Percentiles rank a stretch among this genome's conserved stretches.
phyloP scores from a whole-genome alignment of 2,113 vertebrate genomes.

The Telmatochromis brichardi region DNA sequence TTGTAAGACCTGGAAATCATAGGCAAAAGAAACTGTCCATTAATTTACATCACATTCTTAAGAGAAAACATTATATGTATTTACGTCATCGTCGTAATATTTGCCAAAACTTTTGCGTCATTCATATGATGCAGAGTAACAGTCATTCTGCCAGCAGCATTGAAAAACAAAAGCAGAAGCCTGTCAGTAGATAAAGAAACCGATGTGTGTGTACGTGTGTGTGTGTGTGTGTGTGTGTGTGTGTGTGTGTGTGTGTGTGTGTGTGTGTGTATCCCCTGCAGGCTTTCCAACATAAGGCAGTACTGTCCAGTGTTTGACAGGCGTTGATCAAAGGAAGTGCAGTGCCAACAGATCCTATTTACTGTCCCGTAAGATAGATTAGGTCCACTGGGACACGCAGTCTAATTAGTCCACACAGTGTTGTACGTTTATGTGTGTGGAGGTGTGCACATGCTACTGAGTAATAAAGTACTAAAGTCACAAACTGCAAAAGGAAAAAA shows the following conservation, averaged over 20 bases:
- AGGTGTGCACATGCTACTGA: not conserved
- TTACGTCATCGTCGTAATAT: not conserved
- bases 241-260: not conserved
- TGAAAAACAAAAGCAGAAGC: not conserved
- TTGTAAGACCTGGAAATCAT: not conserved
- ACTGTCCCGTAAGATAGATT: slow-evolving; percentile 27
- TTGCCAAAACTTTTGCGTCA: not conserved
- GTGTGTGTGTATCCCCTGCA: not conserved
- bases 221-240: not conserved
- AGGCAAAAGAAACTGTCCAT: not conserved
- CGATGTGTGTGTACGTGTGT: rapidly evolving
- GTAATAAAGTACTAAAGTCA: not conserved
- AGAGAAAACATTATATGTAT: not conserved
- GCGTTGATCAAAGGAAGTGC: slow-evolving; percentile 32
- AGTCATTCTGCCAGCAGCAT: not conserved
- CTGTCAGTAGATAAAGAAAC: not conserved
- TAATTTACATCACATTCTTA: not conserved
- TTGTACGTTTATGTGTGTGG: not conserved
- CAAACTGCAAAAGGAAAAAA: not conserved
- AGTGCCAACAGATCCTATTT: slow-evolving; percentile 22
- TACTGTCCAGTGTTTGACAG: slow-evolving; percentile 9
- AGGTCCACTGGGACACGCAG: not conserved
- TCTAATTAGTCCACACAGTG: slow-evolving; percentile 21
- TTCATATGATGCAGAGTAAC: not conserved
- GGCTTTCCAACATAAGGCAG: not conserved